Conservation (phyloP, 2,797 vertebrate genomes). For the Cuculus canorus region DNA sequence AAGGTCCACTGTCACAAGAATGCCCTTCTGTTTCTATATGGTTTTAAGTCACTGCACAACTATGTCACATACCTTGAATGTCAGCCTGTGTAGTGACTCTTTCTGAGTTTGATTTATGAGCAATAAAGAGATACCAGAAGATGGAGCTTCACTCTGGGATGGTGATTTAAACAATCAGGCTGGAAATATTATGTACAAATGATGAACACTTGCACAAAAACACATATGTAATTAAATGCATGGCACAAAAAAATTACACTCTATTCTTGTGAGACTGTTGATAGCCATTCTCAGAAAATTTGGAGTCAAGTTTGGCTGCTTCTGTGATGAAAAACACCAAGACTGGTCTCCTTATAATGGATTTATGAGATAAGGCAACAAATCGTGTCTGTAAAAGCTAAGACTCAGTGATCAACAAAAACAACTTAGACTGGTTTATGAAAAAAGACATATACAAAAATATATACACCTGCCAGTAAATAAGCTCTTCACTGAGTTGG, state of each 20-base stretch:
- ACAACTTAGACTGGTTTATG: background rate
- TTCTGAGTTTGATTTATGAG: background rate
- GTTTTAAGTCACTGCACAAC: background rate
- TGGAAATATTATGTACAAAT: background rate
- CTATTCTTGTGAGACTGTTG: background rate
- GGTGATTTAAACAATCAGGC: background rate
- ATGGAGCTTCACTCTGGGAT: background rate
- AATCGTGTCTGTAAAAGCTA: background rate
- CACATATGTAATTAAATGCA: background rate
- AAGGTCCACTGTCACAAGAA: background rate
- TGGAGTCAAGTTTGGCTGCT: background rate
- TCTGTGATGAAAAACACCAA: background rate
- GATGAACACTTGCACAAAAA: background rate
- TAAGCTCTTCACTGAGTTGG: constrained; percentile 28
- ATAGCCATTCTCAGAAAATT: background rate
- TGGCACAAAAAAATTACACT: accelerated
- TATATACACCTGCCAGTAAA: constrained; percentile 15
- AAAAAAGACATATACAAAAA: background rate
- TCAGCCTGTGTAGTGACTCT: background rate
- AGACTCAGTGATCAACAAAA: background rate
- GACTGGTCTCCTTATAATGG: background rate
- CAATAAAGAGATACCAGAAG: background rate
- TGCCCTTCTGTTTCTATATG: background rate
- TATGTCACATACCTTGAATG: background rate
- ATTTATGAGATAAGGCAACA: background rate